Evolutionary conservation across 30 jellyfish, hydroid and myxozoan species (phyloP), one percentile per base, ranked within the genome.

Genomic region (Nemopilema nomurai): DNA sequence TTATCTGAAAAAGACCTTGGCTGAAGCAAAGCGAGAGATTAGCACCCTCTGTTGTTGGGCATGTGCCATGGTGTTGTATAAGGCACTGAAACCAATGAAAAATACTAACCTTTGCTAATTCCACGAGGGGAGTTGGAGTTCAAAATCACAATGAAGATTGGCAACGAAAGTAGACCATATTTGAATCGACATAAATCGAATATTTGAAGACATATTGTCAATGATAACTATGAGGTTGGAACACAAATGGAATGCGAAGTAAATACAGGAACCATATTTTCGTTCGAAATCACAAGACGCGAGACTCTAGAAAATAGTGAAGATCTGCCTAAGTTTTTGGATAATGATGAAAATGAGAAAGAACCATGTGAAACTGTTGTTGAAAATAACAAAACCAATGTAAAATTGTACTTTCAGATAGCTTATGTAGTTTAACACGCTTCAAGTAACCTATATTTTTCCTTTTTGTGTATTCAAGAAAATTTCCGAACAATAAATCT

Each of bases 251-350:
- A 73, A 29, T 3, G 83, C 63, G 83, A 69, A 69, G 28, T 69
- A 26, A 73, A 32, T 73, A 73, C 71, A 17, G 70, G 83, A 73
- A 28, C 71, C 74, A 73, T 32, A 73, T 73, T 71, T 73, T 73
- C 83, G 28, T 73, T 73, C 23, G 83, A 73, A 73, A 73, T 73
- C 4, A 28, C 13, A 28, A 73, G 16, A 70, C 16, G 83, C 63
- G 73, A 31, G 21, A 29, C 71, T 73, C 22, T 32, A 22, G 28
- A 73, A 21, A 73, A 73, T 73, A 29, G 49, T 4, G 74, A 73
- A 13, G 83, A 73, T 22, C 83, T 73, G 83, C 71, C 49, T 6
- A 73, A 29, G 69, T 23, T 28, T 73, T 73, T 73, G 83, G 83
- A 73, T 29, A 49, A 73, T 49, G 83, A 73, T 73, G 83, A 73